Percentiles rank a stretch among this genome's conserved stretches.
Evolutionary conservation across 2,113 vertebrate genomes (phyloP).

Genomic region (Buteo buteo): DNA sequence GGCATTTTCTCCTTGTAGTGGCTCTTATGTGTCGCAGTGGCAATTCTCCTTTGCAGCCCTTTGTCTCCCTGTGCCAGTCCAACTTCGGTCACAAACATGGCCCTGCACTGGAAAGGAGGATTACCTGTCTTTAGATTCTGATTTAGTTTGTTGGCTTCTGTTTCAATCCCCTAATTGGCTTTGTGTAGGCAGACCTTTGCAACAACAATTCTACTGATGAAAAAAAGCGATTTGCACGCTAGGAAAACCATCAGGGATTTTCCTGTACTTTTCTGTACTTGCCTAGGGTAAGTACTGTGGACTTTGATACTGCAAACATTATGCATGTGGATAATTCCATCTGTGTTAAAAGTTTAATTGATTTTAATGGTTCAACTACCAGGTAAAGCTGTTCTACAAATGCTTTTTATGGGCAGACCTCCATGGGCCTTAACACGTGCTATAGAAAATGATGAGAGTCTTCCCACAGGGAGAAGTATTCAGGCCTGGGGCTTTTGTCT

Average conservation of each 20-base stretch:
- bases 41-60: background rate
- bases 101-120: background rate
- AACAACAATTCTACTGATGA: background rate
- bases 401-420: background rate
- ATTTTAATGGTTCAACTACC: background rate
- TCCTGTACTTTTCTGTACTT: background rate
- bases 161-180: background rate
- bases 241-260: background rate
- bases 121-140: background rate
- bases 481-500: background rate
- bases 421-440: fast-evolving
- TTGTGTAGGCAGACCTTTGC: background rate
- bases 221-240: background rate
- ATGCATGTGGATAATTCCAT: background rate
- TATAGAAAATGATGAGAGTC: background rate
- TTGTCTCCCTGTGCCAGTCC: background rate
- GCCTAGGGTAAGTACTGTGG: background rate
- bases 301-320: background rate
- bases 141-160: background rate
- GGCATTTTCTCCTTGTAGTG: background rate
- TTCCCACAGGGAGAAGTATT: background rate
- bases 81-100: background rate
- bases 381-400: background rate
- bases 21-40: background rate
- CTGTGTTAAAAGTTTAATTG: background rate